phyloP scores from a whole-genome alignment of 2,113 vertebrate species.

The Pollachius pollachius region DNA sequence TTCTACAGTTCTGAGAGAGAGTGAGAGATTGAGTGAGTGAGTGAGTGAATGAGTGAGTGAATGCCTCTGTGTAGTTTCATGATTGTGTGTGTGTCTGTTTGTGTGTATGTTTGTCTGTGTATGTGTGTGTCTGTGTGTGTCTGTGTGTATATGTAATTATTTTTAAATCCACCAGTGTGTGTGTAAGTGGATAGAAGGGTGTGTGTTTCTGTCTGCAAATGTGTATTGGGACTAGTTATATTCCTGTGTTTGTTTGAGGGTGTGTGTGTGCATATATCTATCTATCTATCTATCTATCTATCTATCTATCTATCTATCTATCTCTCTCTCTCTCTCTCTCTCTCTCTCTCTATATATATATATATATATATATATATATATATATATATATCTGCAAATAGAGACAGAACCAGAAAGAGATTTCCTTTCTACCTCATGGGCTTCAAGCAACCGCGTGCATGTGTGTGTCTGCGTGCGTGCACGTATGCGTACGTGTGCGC shows the following conservation, averaged over 20 bases:
- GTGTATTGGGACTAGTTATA: background rate
- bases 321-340: too few relatives aligned
- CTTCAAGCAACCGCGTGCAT: background rate
- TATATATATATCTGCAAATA: background rate
- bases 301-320: too few relatives aligned
- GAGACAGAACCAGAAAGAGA: background rate
- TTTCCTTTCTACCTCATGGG: background rate
- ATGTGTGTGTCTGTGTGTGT: background rate
- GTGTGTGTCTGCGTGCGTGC: slow-evolving; percentile 22
- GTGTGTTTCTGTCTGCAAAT: slow-evolving; percentile 13
- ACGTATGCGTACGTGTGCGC: slow-evolving; percentile 12
- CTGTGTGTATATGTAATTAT: background rate
- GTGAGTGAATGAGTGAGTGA: background rate
- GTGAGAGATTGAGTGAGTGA: background rate
- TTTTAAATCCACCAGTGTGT: slow-evolving; percentile 35
- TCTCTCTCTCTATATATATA: too few relatives aligned
- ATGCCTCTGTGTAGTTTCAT: background rate
- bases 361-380: background rate
- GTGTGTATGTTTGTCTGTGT: too few relatives aligned
- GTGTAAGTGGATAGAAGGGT: slow-evolving; percentile 21
- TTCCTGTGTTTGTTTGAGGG: background rate
- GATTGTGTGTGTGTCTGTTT: background rate
- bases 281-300: background rate
- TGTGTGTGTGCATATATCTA: background rate
- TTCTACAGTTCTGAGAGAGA: slow-evolving; percentile 23